Evolutionary conservation across 2,113 vertebrate genomes (phyloP), one percentile per base, ranked within the genome.

Genomic region (Phaethon lepturus): DNA sequence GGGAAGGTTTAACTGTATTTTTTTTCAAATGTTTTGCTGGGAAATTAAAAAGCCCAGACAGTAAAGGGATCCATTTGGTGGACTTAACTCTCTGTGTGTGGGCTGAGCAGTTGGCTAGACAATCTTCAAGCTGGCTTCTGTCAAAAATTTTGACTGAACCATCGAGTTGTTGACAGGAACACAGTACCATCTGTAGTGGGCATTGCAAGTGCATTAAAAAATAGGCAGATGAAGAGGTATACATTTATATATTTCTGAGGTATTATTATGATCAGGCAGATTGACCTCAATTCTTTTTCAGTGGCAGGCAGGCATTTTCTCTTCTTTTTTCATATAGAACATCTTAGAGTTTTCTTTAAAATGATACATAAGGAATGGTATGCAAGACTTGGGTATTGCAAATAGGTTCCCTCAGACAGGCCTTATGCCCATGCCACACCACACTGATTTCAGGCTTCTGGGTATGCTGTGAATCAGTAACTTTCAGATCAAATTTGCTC

Each of bases 121-220:
- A 94, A 63, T 16, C 52, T 81, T 73, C 60, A 72, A 69, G 79
- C 89, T 93, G 80, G 69, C 35, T 91, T 87, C 92, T 93, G 71
- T 85, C 42, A 96, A 62, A 95, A 82, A 78, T 69, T 60, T 75
- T 91, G 35, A 93, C 0, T 1, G 77, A 94, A 64, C 35, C 17
- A 82, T 68, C 40, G 79, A 11, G 42, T 64, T 33, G 18, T 94
- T 67, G 78, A 42, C 0, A 13, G 31, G 45, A 93, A 86, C 58
- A 86, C 50, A 94, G 75, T 40, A 31, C 45, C 73, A 94, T 86
- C 92, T 94, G 92, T 20, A 69, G 17, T 26, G 25, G 50, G 22
- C 55, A 64, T 87, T 88, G 73, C 0, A 17, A 74, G 16, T 5
- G 2, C 24, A 28, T 50, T 91, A 53, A 88, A 92, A 93, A 79